Percentiles rank a stretch among this genome's conserved stretches.
phyloP scores from a whole-genome alignment of 2,888 invertebrate species.

The Luperina testacea region DNA sequence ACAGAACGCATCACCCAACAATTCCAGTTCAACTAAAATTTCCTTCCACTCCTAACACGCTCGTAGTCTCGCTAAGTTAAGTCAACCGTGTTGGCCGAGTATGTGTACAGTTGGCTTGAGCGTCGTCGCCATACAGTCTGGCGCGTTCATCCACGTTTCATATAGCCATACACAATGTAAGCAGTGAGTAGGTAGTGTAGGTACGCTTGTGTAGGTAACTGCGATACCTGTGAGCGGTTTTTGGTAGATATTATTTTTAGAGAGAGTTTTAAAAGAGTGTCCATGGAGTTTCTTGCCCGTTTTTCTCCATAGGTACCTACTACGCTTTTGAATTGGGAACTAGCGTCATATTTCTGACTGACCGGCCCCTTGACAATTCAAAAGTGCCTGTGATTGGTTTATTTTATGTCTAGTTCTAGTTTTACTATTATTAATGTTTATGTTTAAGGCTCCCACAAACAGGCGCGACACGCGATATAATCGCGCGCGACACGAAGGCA shows the following conservation, averaged over 20 bases:
- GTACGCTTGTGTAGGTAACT: conserved; percentile 1
- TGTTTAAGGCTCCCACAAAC: too few relatives aligned
- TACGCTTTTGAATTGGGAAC: too few relatives aligned
- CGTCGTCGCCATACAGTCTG: conserved; percentile 57
- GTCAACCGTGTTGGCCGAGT: conserved; percentile 35
- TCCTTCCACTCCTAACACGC: not conserved
- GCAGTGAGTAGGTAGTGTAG: not conserved
- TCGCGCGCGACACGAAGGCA: too few relatives aligned
- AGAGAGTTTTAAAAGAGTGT: too few relatives aligned
- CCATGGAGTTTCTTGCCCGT: too few relatives aligned
- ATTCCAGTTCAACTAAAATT: not conserved
- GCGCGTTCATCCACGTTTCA: conserved; percentile 22
- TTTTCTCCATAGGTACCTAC: too few relatives aligned
- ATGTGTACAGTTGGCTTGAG: conserved; percentile 43
- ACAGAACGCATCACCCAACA: not conserved
- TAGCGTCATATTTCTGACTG: too few relatives aligned
- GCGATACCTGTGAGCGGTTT: not conserved
- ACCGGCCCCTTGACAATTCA: too few relatives aligned
- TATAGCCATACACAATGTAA: not conserved
- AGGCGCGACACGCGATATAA: too few relatives aligned
- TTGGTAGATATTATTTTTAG: not conserved
- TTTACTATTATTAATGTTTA: too few relatives aligned
- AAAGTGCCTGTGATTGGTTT: too few relatives aligned
- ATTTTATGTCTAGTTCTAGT: too few relatives aligned
- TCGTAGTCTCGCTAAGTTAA: conserved; percentile 28